phyloP scores from a whole-genome alignment of 1,140 invertebrate genomes.

The Ganaspis sp. region DNA sequence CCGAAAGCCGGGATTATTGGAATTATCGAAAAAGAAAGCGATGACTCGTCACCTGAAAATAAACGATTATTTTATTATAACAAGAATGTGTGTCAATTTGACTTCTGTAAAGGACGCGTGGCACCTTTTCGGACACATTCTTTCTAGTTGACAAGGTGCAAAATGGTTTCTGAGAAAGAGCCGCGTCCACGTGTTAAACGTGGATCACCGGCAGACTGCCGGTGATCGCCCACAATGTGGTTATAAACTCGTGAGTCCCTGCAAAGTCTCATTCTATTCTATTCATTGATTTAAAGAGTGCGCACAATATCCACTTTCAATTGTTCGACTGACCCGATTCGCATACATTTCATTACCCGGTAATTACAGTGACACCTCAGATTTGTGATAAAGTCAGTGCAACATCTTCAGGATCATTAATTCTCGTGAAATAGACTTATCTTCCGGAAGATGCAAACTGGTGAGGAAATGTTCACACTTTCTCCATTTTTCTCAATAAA shows the following conservation, averaged over 20 bases:
- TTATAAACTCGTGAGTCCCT: constrained; percentile 66
- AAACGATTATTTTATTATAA: constrained; percentile 21
- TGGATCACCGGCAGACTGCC: constrained; percentile 57
- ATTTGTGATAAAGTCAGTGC: neutral
- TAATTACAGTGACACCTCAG: neutral
- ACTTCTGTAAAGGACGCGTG: constrained; percentile 36
- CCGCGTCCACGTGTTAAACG: constrained; percentile 40
- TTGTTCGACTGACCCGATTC: constrained; percentile 56
- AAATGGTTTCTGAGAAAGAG: constrained; percentile 19
- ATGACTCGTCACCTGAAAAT: neutral
- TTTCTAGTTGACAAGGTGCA: constrained; percentile 30
- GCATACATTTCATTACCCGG: constrained; percentile 28
- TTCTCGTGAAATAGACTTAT: neutral
- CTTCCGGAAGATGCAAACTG: constrained; percentile 63
- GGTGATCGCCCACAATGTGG: constrained; percentile 67
- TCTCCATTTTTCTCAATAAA: too few species aligned
- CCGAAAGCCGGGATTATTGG: neutral
- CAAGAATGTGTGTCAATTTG: neutral
- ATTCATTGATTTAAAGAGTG: constrained; percentile 66
- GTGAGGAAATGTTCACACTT: too few species aligned
- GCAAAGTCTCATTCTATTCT: constrained; percentile 63
- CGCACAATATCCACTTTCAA: constrained; percentile 52
- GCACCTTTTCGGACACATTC: constrained; percentile 18
- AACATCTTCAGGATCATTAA: too few species aligned
- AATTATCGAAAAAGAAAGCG: neutral